These are phyloP conservation scores for Hemitrygon akajei DNA, from an alignment of 2,797 vertebrate species.

Conservation along the genomic window DNA sequence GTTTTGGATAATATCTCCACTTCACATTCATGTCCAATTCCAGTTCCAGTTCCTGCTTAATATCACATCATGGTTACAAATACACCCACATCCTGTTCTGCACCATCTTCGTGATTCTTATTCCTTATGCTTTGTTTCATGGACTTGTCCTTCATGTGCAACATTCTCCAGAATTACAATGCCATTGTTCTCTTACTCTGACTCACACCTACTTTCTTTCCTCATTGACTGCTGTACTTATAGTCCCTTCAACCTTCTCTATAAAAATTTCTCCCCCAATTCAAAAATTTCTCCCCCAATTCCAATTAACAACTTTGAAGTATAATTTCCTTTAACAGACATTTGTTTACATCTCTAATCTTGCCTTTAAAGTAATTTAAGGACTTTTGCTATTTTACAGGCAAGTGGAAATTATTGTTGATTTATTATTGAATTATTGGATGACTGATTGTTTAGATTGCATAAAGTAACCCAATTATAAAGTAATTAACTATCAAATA, in stretches of 20 bases:
- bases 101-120: background rate
- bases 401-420: background rate
- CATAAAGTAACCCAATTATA: background rate
- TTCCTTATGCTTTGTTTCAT: background rate
- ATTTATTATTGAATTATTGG: no score
- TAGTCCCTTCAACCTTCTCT: background rate
- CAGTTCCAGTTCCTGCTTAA: background rate
- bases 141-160: background rate
- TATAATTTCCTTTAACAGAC: background rate
- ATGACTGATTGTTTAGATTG: background rate
- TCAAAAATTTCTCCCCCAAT: background rate
- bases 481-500: slow-evolving; percentile 6
- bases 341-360: background rate
- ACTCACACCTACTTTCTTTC: background rate
- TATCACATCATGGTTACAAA: background rate
- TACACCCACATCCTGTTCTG: background rate
- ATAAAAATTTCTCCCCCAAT: background rate
- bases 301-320: background rate
- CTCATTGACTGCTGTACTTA: background rate
- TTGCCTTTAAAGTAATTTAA: background rate
- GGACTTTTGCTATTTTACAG: background rate
- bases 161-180: background rate
- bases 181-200: background rate
- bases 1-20: background rate
- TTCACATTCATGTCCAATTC: background rate